Conservation (phyloP, 2,797 vertebrate genomes). For the Anabacerthia variegaticeps region DNA sequence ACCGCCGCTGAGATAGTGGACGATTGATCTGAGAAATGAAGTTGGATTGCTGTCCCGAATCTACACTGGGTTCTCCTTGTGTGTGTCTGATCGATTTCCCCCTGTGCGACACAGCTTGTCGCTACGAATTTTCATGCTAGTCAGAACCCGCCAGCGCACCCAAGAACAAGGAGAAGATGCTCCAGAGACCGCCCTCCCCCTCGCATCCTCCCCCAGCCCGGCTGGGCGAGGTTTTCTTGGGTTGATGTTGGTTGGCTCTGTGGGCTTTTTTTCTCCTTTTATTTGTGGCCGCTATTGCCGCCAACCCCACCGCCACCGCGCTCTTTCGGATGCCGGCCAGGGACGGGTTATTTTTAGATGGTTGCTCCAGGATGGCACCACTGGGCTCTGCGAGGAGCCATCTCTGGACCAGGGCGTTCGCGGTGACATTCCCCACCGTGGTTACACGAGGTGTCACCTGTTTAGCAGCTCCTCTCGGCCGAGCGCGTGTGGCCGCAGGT, state of each 20-base stretch:
- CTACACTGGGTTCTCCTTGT: conserved; percentile 91
- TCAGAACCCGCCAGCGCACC: conserved; percentile 84
- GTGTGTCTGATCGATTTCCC: conserved; percentile 99
- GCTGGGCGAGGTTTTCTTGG: conserved; percentile 39
- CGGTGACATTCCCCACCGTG: conserved; percentile 53
- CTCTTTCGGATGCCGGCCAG: neutral
- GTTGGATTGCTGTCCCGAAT: conserved; percentile 98
- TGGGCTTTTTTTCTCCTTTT: neutral
- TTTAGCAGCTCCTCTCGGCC: conserved; percentile 78
- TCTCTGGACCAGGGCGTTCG: conserved; percentile 54
- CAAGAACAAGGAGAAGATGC: conserved; percentile 74
- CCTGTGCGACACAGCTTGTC: conserved; percentile 94
- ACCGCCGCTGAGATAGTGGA: conserved; percentile 86
- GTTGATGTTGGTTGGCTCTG: neutral
- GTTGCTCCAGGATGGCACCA: conserved; percentile 16
- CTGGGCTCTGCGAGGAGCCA: conserved; percentile 29
- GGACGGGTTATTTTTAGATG: conserved; percentile 70
- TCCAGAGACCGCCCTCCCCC: conserved; percentile 48
- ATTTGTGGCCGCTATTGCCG: neutral
- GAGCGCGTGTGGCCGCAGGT: conserved; percentile 86
- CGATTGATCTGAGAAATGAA: conserved; percentile 97
- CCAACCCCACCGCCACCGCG: rapidly evolving
- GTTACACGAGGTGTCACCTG: conserved; percentile 86
- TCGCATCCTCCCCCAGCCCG: neutral
- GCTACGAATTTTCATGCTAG: conserved; percentile 93